Conservation (phyloP, 2,113 vertebrate species). For the Struthidea cinerea region DNA sequence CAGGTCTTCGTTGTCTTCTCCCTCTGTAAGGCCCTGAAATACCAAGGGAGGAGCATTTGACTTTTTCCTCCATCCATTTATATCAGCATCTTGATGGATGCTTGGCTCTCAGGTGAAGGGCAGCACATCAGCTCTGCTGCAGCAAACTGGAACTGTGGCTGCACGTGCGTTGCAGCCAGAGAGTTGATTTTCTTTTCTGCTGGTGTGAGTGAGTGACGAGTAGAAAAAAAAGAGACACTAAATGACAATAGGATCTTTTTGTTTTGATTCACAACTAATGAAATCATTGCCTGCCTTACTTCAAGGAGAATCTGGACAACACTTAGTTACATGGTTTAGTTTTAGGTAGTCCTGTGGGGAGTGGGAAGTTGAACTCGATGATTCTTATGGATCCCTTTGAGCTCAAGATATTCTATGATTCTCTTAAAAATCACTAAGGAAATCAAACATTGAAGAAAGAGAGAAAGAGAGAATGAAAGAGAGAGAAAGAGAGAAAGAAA, state of each 20-base stretch:
- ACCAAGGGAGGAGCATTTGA: neutral
- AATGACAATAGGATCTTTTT: neutral
- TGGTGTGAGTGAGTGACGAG: neutral
- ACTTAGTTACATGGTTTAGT: neutral
- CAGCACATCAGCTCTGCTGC: neutral
- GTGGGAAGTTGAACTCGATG: accelerated
- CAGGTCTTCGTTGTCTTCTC: neutral
- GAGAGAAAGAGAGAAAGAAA: too few relatives aligned
- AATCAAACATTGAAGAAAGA: neutral
- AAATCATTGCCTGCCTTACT: neutral
- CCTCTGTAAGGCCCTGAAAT: neutral
- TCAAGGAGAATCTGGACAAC: neutral
- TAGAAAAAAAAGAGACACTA: neutral
- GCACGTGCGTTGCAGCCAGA: neutral
- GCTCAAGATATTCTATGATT: neutral
- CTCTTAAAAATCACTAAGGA: neutral
- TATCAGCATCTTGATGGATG: neutral
- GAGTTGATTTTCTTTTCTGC: neutral
- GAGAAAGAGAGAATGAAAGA: too few relatives aligned
- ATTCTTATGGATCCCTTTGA: neutral
- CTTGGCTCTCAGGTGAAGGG: neutral
- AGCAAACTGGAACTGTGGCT: neutral
- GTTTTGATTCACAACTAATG: neutral
- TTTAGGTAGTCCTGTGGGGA: neutral
- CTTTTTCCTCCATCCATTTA: neutral